Base-by-base conservation (phyloP, 2,113 vertebrate species). In the Salvator merianae region DNA sequence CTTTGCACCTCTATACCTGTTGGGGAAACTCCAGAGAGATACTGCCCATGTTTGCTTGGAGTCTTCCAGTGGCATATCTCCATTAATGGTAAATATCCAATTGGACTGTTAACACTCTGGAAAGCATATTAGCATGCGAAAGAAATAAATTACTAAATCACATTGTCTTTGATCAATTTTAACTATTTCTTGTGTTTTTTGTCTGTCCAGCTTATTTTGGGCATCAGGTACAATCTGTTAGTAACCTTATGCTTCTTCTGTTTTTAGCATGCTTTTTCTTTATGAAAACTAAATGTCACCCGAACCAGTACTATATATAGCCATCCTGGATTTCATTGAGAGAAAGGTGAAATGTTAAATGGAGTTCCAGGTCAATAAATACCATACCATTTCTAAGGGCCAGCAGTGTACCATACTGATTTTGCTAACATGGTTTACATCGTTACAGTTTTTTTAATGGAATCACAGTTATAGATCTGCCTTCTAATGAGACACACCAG, bases 391-490 rank as follows among this genome's bases (percentile, higher is more conserved):
- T 47, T 47, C 43, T 47, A 47, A 47, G 43, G 43, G 43, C 43
- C 43, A 47, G 43, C 3, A 12, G 53, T 12, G 14, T 18, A 9
- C 14, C 53, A 55, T 84, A 90, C 76, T 84, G 78, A 87, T 91
- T 75, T 90, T 85, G 79, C 79, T 92, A 79, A 40, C 70, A 50
- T 63, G 47, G 77, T 65, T 90, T 87, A 24, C 83, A 74, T 87
- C 87, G 69, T 68, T 36, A 68, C 12, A 69, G 14, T 71, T 22
- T 34, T 18, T 55, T 55, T 12, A 55, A 55, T 55, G 16, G 10
- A 55, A 55, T 55, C 53, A 55, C 7, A 50, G 12, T 7, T 50
- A 50, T 5, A 24, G 34, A 24, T 7, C 69, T 38, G 69, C 18
- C 69, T 38, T 36, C 69, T 71, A 9, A 7, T 1, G 32, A 24